Base-by-base conservation (phyloP, 2,113 vertebrate genomes). In the Irena cyanogastra region DNA sequence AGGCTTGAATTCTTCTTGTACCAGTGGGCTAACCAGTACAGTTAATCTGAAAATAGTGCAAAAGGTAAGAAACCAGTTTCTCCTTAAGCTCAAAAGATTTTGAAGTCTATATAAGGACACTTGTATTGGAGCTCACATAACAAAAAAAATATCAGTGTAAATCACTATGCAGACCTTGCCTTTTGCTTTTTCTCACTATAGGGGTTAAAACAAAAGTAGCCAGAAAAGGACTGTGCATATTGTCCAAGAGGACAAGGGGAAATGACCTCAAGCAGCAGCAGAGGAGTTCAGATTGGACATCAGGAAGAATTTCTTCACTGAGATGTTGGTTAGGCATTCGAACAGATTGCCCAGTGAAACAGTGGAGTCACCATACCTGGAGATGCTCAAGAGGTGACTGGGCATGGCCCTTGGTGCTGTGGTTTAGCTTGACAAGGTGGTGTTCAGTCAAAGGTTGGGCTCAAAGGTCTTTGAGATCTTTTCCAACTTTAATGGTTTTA, bases 281-380 rank as follows among this genome's bases (percentile, higher is more conserved):
- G 4, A 3, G 7, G 14, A 35, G 10, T 49, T 63, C 31, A 63
- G 8, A 11, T 2, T 23, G 8, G 15, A 54, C 14, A 54, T 42
- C 0, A 0, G 21, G 26, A 69, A 61, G 26, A 47, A 42, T 22
- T 49, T 41, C 10, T 11, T 23, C 26, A 28, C 26, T 76, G 26
- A 49, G 69, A 47, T 53, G 5, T n/a, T 35, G 24, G 2, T 54
- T 49, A 37, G 45, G 7, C 7, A 27, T 42, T 56, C 41, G 17
- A 69, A 63, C 1, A 3, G 26, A 16, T 39, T 61, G 22, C 4
- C 15, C 14, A 54, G 21, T 30, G 18, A 49, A 42, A 17, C 31
- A 24, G 12, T 33, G 22, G 12, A 76, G 30, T 23, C 21, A 23
- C 11, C 9, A 35, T 11, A 8, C 21, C 30, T 54, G 56, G 21